phyloP scores from a whole-genome alignment of 2,113 vertebrate genomes.

The Talpa occidentalis region DNA sequence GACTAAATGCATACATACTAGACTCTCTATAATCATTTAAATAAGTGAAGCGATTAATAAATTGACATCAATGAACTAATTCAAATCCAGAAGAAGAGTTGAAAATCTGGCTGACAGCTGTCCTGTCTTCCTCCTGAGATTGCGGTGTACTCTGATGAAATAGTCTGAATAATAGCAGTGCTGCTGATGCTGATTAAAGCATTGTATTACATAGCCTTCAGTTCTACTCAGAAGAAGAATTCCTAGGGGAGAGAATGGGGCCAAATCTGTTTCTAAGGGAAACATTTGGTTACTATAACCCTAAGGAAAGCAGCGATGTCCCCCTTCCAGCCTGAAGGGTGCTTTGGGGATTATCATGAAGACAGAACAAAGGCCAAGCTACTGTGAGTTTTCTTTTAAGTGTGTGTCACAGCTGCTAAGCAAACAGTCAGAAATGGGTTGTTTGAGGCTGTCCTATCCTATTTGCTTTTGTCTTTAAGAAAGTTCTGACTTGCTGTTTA shows the following conservation, averaged over 20 bases:
- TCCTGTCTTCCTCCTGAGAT: not conserved
- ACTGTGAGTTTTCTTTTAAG: not conserved
- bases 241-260: not conserved
- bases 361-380: not conserved
- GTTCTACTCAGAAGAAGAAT: constrained; percentile 10
- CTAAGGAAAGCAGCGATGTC: not conserved
- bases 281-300: constrained; percentile 40
- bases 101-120: not conserved
- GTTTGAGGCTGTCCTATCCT: not conserved
- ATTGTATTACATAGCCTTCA: not conserved
- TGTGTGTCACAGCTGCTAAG: not conserved
- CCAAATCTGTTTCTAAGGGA: constrained; percentile 8
- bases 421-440: not conserved
- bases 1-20: not conserved
- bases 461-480: not conserved
- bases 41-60: not conserved
- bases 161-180: not conserved
- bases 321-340: not conserved
- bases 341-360: not conserved
- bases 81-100: not conserved
- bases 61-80: not conserved
- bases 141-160: not conserved
- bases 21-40: not conserved
- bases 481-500: constrained; percentile 2
- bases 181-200: not conserved